These are phyloP conservation scores for Leptinotarsa tumamoca DNA, from an alignment of 2,888 invertebrate species.

Conservation along the genomic window DNA sequence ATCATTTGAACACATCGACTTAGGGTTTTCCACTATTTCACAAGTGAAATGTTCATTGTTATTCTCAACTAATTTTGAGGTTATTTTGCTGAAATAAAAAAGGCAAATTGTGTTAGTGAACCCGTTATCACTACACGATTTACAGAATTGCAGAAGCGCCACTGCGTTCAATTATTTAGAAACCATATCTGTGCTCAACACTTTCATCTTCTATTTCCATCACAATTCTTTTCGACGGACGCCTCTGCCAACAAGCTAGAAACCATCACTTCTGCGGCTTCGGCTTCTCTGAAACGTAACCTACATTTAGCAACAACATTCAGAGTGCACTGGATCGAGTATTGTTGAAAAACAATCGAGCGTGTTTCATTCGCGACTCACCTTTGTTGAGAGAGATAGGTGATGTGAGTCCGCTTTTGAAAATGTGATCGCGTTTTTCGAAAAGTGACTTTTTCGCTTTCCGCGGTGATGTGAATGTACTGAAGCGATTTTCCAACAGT, in stretches of 20 bases:
- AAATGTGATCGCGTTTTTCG: slow-evolving; percentile 35
- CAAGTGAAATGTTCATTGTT: too few relatives aligned
- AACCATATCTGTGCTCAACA: slow-evolving; percentile 11
- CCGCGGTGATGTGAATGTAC: slow-evolving; percentile 15
- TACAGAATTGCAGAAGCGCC: not conserved
- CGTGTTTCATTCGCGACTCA: slow-evolving; percentile 36
- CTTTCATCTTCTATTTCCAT: slow-evolving; percentile 22
- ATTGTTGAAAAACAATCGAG: slow-evolving; percentile 41
- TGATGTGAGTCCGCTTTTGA: slow-evolving; percentile 26
- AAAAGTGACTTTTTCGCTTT: slow-evolving; percentile 19
- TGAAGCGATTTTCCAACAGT: not conserved
- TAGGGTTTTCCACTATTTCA: too few relatives aligned
- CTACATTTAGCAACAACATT: slow-evolving; percentile 41
- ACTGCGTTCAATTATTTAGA: slow-evolving; percentile 1
- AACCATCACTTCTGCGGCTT: slow-evolving; percentile 34
- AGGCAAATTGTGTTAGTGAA: too few relatives aligned
- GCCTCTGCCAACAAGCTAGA: slow-evolving; percentile 31
- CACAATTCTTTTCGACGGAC: slow-evolving; percentile 16
- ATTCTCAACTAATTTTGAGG: too few relatives aligned
- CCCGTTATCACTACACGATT: too few relatives aligned
- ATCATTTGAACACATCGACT: too few relatives aligned
- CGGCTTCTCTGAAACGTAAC: slow-evolving; percentile 33
- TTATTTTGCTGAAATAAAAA: too few relatives aligned
- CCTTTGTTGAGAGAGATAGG: slow-evolving; percentile 21
- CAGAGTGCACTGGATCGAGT: slow-evolving; percentile 30